Conservation (phyloP, 1,140 invertebrate genomes). For the Philopotamus ludificatus region DNA sequence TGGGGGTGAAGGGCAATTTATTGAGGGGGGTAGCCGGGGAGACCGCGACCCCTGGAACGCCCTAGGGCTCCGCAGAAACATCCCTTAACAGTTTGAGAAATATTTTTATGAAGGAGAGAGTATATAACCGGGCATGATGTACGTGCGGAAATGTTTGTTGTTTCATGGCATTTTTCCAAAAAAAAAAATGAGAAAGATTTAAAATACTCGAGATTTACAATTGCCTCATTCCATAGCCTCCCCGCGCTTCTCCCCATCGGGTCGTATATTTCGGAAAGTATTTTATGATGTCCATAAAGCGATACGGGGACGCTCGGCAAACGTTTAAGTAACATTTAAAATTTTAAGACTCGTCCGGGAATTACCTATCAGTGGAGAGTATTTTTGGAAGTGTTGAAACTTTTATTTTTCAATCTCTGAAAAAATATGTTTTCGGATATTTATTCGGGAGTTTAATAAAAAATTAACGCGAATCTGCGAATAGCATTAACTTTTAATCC, state of each 20-base stretch:
- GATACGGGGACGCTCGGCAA: not conserved
- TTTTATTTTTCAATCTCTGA: too few relatives aligned
- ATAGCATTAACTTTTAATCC: too few relatives aligned
- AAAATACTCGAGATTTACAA: constrained; percentile 2
- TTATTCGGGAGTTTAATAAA: too few relatives aligned
- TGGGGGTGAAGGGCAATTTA: constrained; percentile 20
- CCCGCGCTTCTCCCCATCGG: not conserved
- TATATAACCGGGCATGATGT: constrained; percentile 14
- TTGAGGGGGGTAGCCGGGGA: constrained; percentile 4
- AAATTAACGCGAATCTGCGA: too few relatives aligned
- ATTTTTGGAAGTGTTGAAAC: too few relatives aligned
- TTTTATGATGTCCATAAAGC: not conserved
- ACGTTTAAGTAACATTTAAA: constrained; percentile 1
- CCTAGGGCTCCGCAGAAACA: constrained; percentile 7
- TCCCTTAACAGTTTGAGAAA: not conserved
- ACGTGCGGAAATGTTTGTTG: constrained; percentile 16
- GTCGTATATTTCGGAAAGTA: not conserved
- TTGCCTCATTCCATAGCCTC: not conserved
- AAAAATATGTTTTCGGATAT: too few relatives aligned
- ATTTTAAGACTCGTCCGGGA: not conserved
- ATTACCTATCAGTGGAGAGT: not conserved
- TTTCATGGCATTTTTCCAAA: not conserved
- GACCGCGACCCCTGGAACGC: not conserved
- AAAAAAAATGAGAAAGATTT: not conserved
- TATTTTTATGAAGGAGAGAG: constrained; percentile 22